Conservation (phyloP, 2,888 invertebrate species). For the Theretra japonica region DNA sequence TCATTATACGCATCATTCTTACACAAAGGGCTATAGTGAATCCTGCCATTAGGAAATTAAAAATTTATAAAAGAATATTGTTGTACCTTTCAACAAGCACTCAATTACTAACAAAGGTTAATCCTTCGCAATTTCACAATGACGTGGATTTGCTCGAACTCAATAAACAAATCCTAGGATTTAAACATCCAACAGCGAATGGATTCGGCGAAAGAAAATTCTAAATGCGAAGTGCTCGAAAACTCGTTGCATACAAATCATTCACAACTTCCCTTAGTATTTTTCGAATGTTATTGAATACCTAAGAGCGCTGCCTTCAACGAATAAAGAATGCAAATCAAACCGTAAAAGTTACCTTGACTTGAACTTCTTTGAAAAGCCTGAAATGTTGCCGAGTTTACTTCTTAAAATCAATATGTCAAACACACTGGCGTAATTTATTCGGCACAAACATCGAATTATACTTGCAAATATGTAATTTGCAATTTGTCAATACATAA, state of each 20-base stretch:
- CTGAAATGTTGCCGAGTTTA: neutral
- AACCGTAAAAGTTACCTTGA: slow-evolving; percentile 8
- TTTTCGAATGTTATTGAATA: slow-evolving; percentile 9
- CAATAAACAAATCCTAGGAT: neutral
- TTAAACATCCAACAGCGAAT: slow-evolving; percentile 32
- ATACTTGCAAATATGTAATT: slow-evolving; percentile 3
- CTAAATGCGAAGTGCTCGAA: slow-evolving; percentile 39
- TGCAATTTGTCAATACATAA: slow-evolving; percentile 3
- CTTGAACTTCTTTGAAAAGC: neutral
- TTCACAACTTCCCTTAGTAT: slow-evolving; percentile 30
- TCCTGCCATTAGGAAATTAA: neutral
- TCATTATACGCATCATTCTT: too few species aligned
- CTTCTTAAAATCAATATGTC: neutral
- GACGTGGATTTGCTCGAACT: neutral
- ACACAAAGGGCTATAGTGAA: too few species aligned
- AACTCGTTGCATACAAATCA: slow-evolving; percentile 46
- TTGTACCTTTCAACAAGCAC: neutral
- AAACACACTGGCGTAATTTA: neutral
- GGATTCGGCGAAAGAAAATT: slow-evolving; percentile 43
- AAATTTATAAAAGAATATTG: neutral
- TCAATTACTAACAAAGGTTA: neutral
- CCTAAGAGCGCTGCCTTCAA: neutral
- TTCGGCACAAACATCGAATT: neutral
- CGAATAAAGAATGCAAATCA: slow-evolving; percentile 3
- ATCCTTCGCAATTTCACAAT: slow-evolving; percentile 6